Percentiles rank a stretch among this genome's conserved stretches.
Conservation (phyloP, 2,888 invertebrate genomes). For the Amiota communis region DNA sequence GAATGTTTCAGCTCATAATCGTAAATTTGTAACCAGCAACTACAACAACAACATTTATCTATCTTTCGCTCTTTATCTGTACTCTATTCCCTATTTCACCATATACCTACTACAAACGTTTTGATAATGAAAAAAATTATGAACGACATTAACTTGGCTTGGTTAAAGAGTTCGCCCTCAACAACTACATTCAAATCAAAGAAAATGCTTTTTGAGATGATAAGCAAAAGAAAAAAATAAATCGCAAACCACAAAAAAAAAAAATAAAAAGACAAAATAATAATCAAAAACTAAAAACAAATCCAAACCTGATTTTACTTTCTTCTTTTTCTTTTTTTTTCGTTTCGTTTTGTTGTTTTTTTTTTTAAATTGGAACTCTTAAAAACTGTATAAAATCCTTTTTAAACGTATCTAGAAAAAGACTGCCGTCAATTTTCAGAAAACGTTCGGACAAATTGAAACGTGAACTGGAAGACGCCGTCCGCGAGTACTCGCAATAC, state of each 20-base stretch:
- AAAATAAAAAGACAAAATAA: constrained; percentile 27
- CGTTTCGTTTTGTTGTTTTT: constrained; percentile 44
- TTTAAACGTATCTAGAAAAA: constrained; percentile 72
- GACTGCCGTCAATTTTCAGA: constrained; percentile 77
- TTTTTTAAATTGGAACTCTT: constrained; percentile 42
- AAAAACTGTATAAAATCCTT: constrained; percentile 61
- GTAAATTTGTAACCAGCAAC: constrained; percentile 29
- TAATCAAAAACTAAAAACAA: constrained; percentile 25
- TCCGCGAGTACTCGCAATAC: constrained; percentile 75
- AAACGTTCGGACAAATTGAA: constrained; percentile 90
- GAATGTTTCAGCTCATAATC: constrained; percentile 18
- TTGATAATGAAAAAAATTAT: constrained; percentile 30
- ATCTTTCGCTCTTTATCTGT: neutral
- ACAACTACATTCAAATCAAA: neutral
- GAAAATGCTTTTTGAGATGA: constrained; percentile 7
- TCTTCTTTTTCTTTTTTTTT: constrained; percentile 34
- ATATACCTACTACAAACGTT: constrained; percentile 32
- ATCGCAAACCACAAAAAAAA: constrained; percentile 40
- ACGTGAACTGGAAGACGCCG: constrained; percentile 93
- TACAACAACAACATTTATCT: constrained; percentile 25
- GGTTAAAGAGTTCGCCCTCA: constrained; percentile 7
- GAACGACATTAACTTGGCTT: constrained; percentile 29
- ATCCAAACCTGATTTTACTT: constrained; percentile 29
- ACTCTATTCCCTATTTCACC: constrained; percentile 20
- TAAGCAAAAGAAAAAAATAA: constrained; percentile 38